Evolutionary conservation across 2,797 vertebrate species (phyloP).

Genomic region (Platyrinchus mystaceus): DNA sequence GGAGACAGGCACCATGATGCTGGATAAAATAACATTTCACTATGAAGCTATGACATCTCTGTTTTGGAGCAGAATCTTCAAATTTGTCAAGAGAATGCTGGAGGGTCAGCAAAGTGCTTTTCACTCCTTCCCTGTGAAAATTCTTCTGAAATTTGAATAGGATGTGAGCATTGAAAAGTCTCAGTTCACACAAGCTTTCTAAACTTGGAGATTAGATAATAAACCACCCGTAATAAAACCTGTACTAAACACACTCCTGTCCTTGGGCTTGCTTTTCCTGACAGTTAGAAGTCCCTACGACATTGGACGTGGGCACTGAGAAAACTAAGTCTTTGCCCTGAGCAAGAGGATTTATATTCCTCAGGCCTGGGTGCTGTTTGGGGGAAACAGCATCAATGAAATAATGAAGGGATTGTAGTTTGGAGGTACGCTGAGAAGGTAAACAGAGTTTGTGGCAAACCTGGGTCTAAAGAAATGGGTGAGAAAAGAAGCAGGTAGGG

Average conservation of each 20-base stretch:
- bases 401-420: neutral
- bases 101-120: slow-evolving; percentile 22
- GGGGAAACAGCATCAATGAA: neutral
- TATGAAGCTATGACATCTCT: neutral
- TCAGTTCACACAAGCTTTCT: slow-evolving; percentile 15
- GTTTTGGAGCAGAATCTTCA: neutral
- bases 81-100: neutral
- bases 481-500: neutral
- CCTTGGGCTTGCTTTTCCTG: neutral
- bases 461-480: neutral
- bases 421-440: neutral
- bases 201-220: neutral
- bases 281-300: neutral
- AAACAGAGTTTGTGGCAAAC: neutral
- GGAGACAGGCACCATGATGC: neutral
- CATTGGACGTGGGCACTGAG: neutral
- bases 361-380: neutral
- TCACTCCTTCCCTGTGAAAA: slow-evolving; percentile 36
- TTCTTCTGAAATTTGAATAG: slow-evolving; percentile 20
- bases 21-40: neutral
- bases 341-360: neutral
- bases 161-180: neutral
- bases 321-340: neutral
- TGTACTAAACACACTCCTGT: neutral
- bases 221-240: neutral